Percentiles rank a stretch among this genome's conserved stretches.
These are phyloP conservation scores for Zygothrica quintamaculata DNA, from an alignment of 2,888 invertebrate species.

Conservation along the genomic window DNA sequence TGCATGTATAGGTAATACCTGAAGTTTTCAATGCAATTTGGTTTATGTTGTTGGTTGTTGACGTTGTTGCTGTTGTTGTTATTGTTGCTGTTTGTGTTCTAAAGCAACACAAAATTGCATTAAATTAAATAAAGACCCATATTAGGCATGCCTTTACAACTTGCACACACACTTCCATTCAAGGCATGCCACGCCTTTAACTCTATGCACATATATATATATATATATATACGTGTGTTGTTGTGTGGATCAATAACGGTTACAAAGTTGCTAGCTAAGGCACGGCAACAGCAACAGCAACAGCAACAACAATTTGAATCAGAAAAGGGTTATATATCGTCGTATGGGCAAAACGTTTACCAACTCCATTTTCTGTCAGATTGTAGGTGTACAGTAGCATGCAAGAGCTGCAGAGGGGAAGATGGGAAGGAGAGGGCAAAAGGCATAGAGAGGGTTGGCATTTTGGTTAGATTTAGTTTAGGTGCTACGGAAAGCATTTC, in stretches of 20 bases:
- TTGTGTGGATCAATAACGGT: constrained; percentile 71
- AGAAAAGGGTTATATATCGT: constrained; percentile 56
- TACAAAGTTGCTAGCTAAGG: constrained; percentile 64
- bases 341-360: constrained; percentile 60
- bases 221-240: constrained; percentile 33
- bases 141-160: constrained; percentile 72
- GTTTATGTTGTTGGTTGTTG: neutral
- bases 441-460: constrained; percentile 11
- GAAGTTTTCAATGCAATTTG: constrained; percentile 28
- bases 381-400: constrained; percentile 4
- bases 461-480: constrained; percentile 34
- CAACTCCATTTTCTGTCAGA: constrained; percentile 55
- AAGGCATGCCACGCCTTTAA: constrained; percentile 35
- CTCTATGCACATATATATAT: constrained; percentile 23
- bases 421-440: too few relatives aligned
- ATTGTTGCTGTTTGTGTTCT: constrained; percentile 25
- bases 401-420: neutral
- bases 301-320: constrained; percentile 32
- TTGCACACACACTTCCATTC: constrained; percentile 15
- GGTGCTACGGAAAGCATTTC: constrained; percentile 63
- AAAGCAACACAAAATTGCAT: constrained; percentile 74
- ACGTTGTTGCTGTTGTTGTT: constrained; percentile 22
- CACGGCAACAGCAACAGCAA: constrained; percentile 36
- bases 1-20: constrained; percentile 2
- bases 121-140: constrained; percentile 78